These are phyloP conservation scores for Scaptomyza graminum DNA, from an alignment of 1,140 invertebrate genomes.

Conservation along the genomic window DNA sequence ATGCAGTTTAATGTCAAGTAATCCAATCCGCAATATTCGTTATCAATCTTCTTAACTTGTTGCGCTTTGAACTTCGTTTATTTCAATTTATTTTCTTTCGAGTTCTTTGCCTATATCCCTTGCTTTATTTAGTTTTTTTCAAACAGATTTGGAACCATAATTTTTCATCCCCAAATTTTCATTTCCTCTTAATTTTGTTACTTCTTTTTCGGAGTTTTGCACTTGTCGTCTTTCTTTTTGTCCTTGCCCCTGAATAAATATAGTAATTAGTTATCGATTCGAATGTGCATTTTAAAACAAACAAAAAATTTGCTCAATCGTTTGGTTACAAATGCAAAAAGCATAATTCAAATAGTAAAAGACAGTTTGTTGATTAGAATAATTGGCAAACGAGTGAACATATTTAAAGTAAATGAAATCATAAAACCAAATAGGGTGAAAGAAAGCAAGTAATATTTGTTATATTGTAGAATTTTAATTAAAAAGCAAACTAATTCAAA, in stretches of 20 bases:
- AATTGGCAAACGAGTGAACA: background rate
- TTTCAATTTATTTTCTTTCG: too few relatives aligned
- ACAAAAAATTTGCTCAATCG: background rate
- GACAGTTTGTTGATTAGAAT: background rate
- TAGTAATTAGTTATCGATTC: background rate
- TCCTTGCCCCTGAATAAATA: conserved; percentile 25
- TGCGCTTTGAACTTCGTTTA: too few relatives aligned
- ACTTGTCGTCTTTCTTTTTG: conserved; percentile 9
- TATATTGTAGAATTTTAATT: conserved; percentile 58
- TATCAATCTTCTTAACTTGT: too few relatives aligned
- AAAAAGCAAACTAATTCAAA: conserved; percentile 60
- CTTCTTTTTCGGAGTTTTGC: conserved; percentile 23
- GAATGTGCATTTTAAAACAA: background rate
- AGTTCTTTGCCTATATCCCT: background rate
- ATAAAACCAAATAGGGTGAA: conserved; percentile 9
- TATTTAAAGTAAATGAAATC: conserved; percentile 5
- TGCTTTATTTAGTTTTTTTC: background rate
- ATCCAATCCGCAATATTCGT: background rate
- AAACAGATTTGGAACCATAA: background rate
- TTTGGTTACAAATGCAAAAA: too few relatives aligned
- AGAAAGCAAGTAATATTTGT: conserved; percentile 2
- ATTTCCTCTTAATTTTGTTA: background rate
- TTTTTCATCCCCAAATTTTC: background rate
- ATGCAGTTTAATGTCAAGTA: background rate
- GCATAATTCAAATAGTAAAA: background rate